Evolutionary conservation across 1,140 invertebrate species (phyloP), one percentile per base, ranked within the genome.

Genomic region (Ceratina japonica): DNA sequence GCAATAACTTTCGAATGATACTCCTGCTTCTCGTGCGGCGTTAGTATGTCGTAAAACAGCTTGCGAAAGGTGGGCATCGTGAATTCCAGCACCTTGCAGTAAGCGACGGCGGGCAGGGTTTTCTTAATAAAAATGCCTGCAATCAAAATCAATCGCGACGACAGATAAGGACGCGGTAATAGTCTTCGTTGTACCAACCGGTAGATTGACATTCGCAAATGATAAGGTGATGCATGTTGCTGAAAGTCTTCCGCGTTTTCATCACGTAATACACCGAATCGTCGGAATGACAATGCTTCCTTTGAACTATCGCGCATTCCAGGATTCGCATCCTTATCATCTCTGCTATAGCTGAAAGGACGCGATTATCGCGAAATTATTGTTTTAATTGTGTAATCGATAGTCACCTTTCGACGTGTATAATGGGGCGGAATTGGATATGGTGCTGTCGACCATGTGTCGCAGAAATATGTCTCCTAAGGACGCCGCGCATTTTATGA

Each of bases 41-140:
- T 90, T n/a, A 94, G 80, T 18, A 93, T 56, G 15, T 93, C 90
- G 74, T 94, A 93, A 3, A 93, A 91, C 0, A 91, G 91, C 3
- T 90, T 91, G 24, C 90, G 84, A 80, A 94, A 94, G 0, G 88
- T 70, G 0, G 87, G 54, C 20, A 90, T 89, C 16, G 90, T 90
- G 74, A 94, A 94, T 54, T 93, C 91, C 83, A 94, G 88, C 31
- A 93, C 92, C 13, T 92, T 93, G 74, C 94, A 94, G 37, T 93
- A 92, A 2, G 93, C 92, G 71, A 94, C 93, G 56, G 77, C 78
- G 0, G 93, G 92, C n/a, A 94, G 61, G 1, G 62, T 1, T 20
- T 37, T 54, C 1, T 49, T 37, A 1, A 12, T 0, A 0, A 73
- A 49, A 5, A 24, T 2, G 0, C 16, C 79, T 81, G 24, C 0